These are phyloP conservation scores for Cyprinodon variegatus DNA, from an alignment of 2,113 vertebrate genomes.

Conservation along the genomic window DNA sequence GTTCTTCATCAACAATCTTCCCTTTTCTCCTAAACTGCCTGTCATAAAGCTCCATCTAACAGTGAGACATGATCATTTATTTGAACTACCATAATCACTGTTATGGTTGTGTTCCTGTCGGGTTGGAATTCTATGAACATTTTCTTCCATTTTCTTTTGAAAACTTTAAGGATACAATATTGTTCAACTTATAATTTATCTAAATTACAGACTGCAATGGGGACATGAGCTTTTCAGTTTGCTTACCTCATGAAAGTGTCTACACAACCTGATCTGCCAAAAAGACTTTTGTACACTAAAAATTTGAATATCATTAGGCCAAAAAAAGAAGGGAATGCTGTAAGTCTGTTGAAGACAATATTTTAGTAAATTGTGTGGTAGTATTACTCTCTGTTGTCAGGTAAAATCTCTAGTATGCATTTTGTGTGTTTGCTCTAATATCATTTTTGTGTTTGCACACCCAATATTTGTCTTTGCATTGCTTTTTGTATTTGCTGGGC, in stretches of 20 bases:
- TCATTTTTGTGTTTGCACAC: no score
- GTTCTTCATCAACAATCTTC: not conserved
- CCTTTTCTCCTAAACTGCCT: not conserved
- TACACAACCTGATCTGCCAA: not conserved
- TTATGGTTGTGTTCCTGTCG: not conserved
- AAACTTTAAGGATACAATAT: not conserved
- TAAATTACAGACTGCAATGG: not conserved
- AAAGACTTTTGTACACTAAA: not conserved
- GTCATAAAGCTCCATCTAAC: not conserved
- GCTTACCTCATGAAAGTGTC: not conserved
- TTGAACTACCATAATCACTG: constrained; percentile 4
- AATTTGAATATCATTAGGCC: not conserved
- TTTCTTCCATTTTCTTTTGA: not conserved
- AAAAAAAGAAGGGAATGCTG: not conserved
- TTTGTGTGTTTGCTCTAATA: no score
- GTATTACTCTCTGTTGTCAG: no score
- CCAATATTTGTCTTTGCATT: no score
- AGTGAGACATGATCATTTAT: not conserved
- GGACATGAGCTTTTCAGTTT: not conserved
- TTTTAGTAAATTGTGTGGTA: not conserved
- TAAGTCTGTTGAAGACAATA: not conserved
- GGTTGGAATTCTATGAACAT: not conserved
- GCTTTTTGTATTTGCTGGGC: no score
- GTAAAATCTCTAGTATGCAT: no score
- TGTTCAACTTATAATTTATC: not conserved